Conservation (phyloP, 2,888 invertebrate species). For the Spisula solida region DNA sequence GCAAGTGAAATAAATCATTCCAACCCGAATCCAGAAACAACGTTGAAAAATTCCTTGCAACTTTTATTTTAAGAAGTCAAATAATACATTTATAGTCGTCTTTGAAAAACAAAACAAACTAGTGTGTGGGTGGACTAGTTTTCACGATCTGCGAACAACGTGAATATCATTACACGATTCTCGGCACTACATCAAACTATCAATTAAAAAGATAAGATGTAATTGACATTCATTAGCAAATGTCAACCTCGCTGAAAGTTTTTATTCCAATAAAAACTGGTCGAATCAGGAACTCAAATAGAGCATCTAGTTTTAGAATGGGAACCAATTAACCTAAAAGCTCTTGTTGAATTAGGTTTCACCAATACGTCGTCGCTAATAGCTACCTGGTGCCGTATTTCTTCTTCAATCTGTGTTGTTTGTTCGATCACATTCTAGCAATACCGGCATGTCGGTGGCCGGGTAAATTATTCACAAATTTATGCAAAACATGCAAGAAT, state of each 20-base stretch:
- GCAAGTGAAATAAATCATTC: too few species aligned
- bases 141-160: too few species aligned
- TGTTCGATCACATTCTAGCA: too few species aligned
- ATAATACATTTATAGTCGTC: too few species aligned
- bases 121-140: too few species aligned
- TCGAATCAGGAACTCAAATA: background rate
- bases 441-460: background rate
- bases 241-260: background rate
- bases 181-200: background rate
- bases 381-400: too few species aligned
- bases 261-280: background rate
- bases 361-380: background rate
- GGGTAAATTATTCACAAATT: background rate
- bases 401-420: too few species aligned
- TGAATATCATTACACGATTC: too few species aligned
- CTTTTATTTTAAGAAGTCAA: too few species aligned
- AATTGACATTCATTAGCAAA: constrained; percentile 4
- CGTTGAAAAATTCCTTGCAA: too few species aligned
- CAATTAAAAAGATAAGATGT: background rate
- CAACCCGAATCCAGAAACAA: too few species aligned
- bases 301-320: background rate
- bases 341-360: background rate
- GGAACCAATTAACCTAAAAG: constrained; percentile 20
- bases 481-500: background rate
- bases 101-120: too few species aligned